Percentiles rank a stretch among this genome's conserved stretches.
Evolutionary conservation across 2,888 invertebrate species (phyloP).

Genomic region (Microctonus hyperodae): DNA sequence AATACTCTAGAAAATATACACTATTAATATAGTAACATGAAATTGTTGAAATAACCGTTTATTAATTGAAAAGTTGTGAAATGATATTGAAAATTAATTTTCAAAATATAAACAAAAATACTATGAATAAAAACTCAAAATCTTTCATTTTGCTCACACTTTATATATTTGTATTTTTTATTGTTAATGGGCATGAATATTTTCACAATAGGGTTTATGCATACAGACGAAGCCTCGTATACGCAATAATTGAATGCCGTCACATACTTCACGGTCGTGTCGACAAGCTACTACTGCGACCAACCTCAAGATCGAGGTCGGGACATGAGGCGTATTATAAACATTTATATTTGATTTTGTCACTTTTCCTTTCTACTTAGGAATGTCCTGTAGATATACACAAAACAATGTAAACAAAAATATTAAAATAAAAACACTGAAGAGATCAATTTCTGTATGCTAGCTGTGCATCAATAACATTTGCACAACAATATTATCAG

Average conservation of each 20-base stretch:
- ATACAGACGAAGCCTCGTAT: constrained; percentile 35
- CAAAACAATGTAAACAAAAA: not conserved
- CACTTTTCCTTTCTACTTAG: not conserved
- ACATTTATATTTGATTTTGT: constrained; percentile 19
- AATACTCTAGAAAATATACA: not conserved
- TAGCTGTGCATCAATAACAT: not conserved
- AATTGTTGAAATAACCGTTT: no score
- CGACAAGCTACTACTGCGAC: constrained; percentile 33
- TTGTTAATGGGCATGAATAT: not conserved
- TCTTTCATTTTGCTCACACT: not conserved
- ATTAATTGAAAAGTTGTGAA: no score
- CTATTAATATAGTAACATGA: not conserved
- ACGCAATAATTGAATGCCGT: constrained; percentile 26
- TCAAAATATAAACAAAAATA: not conserved
- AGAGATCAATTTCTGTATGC: no score
- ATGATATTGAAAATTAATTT: not conserved
- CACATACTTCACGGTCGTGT: constrained; percentile 36
- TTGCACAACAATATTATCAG: no score
- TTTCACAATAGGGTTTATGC: constrained; percentile 14
- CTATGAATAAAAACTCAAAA: no score
- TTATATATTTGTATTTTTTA: constrained; percentile 5
- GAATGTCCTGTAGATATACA: not conserved
- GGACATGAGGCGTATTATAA: constrained; percentile 21
- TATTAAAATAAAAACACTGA: no score
- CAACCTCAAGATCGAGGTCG: constrained; percentile 42